These are phyloP conservation scores for Delphinus delphis DNA, from an alignment of 2,113 vertebrate genomes.

Conservation along the genomic window DNA sequence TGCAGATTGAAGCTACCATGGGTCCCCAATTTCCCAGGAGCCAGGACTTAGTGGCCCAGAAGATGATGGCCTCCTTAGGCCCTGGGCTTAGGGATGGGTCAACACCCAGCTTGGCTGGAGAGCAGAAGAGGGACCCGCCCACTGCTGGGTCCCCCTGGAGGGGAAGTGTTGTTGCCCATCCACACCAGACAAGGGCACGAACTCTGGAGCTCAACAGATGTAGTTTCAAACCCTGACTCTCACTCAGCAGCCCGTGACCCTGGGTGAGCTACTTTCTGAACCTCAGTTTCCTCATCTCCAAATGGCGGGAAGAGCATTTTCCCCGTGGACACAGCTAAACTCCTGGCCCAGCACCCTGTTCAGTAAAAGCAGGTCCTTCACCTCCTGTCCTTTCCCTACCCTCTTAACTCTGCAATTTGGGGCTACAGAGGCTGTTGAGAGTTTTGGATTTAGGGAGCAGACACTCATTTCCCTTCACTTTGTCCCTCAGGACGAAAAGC, in stretches of 20 bases:
- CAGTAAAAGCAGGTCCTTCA: not conserved
- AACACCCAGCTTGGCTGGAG: not conserved
- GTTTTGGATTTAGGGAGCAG: not conserved
- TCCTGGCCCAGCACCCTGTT: not conserved
- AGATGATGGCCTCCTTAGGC: not conserved
- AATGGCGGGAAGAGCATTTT: not conserved
- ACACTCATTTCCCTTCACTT: not conserved
- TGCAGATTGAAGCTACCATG: not conserved
- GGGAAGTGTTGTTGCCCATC: fast-evolving
- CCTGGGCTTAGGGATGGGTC: not conserved
- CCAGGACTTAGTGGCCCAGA: not conserved
- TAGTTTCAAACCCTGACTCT: not conserved
- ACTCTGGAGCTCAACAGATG: not conserved
- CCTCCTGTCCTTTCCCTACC: too few relatives aligned
- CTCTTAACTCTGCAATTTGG: not conserved
- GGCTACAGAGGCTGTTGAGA: not conserved
- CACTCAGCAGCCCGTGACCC: not conserved
- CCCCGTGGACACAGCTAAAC: not conserved
- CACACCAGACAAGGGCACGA: not conserved
- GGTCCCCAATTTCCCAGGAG: not conserved
- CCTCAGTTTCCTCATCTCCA: not conserved
- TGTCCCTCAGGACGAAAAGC: not conserved
- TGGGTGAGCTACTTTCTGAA: not conserved
- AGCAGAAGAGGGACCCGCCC: not conserved
- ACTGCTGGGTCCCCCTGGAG: fast-evolving